Conservation (phyloP, 2,797 vertebrate genomes). For the Knipowitschia caucasica region DNA sequence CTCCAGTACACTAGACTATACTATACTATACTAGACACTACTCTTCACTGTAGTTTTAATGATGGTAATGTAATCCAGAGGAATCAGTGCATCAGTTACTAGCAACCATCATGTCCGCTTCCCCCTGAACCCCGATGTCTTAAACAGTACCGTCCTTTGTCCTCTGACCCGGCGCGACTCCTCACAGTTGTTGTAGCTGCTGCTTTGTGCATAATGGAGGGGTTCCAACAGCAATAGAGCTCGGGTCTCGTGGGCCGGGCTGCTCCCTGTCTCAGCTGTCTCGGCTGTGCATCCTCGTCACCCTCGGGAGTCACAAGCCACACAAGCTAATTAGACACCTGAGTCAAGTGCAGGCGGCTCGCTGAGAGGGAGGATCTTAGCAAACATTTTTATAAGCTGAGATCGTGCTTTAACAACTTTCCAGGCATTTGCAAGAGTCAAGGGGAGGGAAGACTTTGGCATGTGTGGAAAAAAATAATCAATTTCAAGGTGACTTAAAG, state of each 20-base stretch:
- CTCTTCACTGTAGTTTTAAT: background rate
- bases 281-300: conserved; percentile 44
- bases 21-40: no score
- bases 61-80: background rate
- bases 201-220: conserved; percentile 19
- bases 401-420: conserved; percentile 38
- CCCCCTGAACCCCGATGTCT: background rate
- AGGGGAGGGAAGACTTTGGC: conserved; percentile 1
- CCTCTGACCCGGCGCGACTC: background rate
- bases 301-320: conserved; percentile 48
- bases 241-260: conserved; percentile 27
- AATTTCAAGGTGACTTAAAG: conserved; percentile 38
- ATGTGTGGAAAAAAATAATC: conserved; percentile 21
- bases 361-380: conserved; percentile 17
- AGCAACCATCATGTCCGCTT: background rate
- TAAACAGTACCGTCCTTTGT: background rate
- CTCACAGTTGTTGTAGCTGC: conserved; percentile 12
- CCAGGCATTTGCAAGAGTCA: conserved; percentile 6
- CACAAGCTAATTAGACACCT: conserved; percentile 75
- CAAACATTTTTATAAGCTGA: conserved; percentile 20
- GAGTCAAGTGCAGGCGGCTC: conserved; percentile 50
- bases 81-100: background rate
- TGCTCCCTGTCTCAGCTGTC: conserved; percentile 49
- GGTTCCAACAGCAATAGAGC: conserved; percentile 30
- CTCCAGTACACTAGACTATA: no score